Conservation (phyloP, 2,113 vertebrate species). For the Catagonus wagneri region DNA sequence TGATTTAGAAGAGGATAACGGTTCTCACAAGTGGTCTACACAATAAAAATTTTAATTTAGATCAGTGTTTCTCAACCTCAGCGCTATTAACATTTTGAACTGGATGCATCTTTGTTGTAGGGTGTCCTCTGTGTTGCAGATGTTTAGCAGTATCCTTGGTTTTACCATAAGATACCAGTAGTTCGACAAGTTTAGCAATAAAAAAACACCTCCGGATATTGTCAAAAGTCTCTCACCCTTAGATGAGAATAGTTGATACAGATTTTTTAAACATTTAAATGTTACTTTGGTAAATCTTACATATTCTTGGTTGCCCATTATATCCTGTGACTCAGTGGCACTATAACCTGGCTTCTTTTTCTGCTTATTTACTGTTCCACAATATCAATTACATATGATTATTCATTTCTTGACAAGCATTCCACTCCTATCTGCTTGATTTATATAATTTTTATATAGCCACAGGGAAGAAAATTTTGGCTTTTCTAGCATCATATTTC, state of each 20-base stretch:
- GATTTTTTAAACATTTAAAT: background rate
- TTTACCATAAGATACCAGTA: background rate
- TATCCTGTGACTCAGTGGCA: background rate
- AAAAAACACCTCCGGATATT: background rate
- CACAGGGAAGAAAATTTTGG: background rate
- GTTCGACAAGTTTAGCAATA: background rate
- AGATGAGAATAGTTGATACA: background rate
- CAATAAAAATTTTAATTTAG: background rate
- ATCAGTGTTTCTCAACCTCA: background rate
- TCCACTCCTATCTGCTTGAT: background rate
- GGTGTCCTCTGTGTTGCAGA: background rate
- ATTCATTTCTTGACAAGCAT: background rate
- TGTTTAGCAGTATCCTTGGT: background rate
- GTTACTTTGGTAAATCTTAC: background rate
- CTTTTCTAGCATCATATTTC: background rate
- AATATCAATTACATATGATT: background rate
- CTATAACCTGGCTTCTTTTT: background rate
- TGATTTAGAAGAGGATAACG: slow-evolving; percentile 30
- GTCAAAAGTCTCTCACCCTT: background rate
- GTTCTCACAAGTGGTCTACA: background rate
- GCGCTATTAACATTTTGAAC: background rate
- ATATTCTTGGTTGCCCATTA: background rate
- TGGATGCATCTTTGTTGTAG: background rate
- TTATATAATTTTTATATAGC: background rate
- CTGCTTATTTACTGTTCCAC: background rate